Evolutionary conservation across 2,797 vertebrate species (phyloP).

Genomic region (Coreius guichenoti): DNA sequence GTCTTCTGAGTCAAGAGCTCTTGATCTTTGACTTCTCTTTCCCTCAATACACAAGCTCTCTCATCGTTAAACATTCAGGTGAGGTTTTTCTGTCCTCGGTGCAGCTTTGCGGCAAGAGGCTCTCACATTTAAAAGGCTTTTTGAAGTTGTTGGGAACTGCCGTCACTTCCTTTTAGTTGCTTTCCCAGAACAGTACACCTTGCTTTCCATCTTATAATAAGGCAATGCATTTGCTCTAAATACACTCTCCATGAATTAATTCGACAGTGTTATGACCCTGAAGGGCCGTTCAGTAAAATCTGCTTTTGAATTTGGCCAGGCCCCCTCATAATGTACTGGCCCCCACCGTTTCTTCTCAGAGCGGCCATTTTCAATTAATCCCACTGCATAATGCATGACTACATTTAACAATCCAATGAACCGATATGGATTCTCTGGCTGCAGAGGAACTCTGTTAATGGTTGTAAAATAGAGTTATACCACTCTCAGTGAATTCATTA

Average conservation of each 20-base stretch:
- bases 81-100: constrained; percentile 17
- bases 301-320: constrained; percentile 77
- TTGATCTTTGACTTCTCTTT: constrained; percentile 49
- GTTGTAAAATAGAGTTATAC: constrained; percentile 77
- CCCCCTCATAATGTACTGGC: constrained; percentile 74
- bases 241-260: constrained; percentile 75
- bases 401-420: constrained; percentile 84
- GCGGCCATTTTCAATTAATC: constrained; percentile 81
- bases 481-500: constrained; percentile 68
- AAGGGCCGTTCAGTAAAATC: constrained; percentile 77
- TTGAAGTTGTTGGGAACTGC: constrained; percentile 46
- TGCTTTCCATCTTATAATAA: constrained; percentile 64
- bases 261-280: constrained; percentile 73
- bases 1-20: constrained; percentile 29
- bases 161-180: constrained; percentile 48
- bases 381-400: constrained; percentile 81
- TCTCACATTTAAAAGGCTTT: constrained; percentile 49
- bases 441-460: constrained; percentile 76
- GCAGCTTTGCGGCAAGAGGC: constrained; percentile 21
- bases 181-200: constrained; percentile 50
- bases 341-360: constrained; percentile 62
- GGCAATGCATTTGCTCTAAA: constrained; percentile 66
- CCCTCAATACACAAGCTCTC: not conserved
- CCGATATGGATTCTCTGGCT: constrained; percentile 78
- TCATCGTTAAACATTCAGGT: constrained; percentile 33